Conservation (phyloP, 2,888 invertebrate species). For the Drosophila tripunctata region DNA sequence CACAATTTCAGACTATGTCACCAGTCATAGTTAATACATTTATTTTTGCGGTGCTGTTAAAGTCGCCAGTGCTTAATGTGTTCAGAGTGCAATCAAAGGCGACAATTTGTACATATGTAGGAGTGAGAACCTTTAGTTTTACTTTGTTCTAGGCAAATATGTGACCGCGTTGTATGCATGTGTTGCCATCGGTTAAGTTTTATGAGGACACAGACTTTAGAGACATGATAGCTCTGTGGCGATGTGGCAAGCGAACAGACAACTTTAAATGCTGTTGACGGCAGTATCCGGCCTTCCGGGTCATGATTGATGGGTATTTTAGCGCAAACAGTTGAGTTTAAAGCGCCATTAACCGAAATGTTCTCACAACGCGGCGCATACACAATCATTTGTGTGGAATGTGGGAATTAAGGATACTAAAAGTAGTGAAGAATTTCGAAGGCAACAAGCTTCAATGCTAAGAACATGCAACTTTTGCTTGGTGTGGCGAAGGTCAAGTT, state of each 20-base stretch:
- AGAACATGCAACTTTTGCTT: constrained; percentile 53
- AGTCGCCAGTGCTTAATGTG: constrained; percentile 34
- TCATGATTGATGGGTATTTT: constrained; percentile 55
- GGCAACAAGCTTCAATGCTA: not conserved
- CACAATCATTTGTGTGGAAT: constrained; percentile 40
- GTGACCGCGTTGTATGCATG: constrained; percentile 1
- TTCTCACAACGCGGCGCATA: constrained; percentile 24
- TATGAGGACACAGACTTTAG: constrained; percentile 8
- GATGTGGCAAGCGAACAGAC: constrained; percentile 1
- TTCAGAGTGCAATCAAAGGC: constrained; percentile 23
- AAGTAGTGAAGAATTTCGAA: not conserved
- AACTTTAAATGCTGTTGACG: constrained; percentile 36
- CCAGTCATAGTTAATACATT: constrained; percentile 14
- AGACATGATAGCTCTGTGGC: constrained; percentile 9
- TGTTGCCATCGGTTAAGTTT: constrained; percentile 21
- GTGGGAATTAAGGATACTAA: not conserved
- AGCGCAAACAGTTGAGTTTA: constrained; percentile 29
- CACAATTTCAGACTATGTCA: constrained; percentile 21
- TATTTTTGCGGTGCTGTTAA: constrained; percentile 35
- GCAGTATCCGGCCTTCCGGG: constrained; percentile 36
- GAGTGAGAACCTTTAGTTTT: constrained; percentile 33
- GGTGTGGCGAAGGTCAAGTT: constrained; percentile 76
- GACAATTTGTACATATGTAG: constrained; percentile 27
- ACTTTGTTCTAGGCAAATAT: constrained; percentile 11
- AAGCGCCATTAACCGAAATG: constrained; percentile 23